These are phyloP conservation scores for Crotalus adamanteus DNA, from an alignment of 2,797 vertebrate species.

Conservation along the genomic window DNA sequence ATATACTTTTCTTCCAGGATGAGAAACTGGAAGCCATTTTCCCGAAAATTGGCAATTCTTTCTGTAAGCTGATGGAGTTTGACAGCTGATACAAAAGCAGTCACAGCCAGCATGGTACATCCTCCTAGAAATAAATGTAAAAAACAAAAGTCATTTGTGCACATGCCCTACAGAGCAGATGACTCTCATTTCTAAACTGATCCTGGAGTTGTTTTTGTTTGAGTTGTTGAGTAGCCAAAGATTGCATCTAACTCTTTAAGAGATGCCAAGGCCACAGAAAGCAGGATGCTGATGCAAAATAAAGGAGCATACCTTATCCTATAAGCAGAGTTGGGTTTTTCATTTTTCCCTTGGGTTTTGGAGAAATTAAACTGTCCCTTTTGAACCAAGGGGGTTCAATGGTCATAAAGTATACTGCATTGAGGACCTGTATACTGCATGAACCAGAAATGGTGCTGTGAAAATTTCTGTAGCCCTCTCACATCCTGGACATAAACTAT, in stretches of 20 bases:
- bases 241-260: background rate
- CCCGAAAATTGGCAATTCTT: constrained; percentile 86
- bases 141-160: background rate
- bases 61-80: constrained; percentile 83
- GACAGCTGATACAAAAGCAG: constrained; percentile 83
- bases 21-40: constrained; percentile 83
- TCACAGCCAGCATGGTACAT: constrained; percentile 74
- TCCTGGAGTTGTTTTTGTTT: background rate
- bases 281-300: background rate
- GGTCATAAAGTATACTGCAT: background rate
- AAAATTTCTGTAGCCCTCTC: too few species aligned
- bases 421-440: too few species aligned
- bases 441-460: too few species aligned
- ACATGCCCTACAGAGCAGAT: constrained; percentile 22
- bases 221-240: background rate
- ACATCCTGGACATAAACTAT: too few species aligned
- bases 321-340: background rate
- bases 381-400: background rate
- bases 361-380: background rate
- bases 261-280: background rate
- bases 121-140: constrained; percentile 72
- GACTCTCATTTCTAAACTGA: background rate
- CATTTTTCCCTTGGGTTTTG: background rate
- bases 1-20: constrained; percentile 84
- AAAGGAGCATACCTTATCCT: background rate